A percentile compares a stretch with the other conserved stretches of the same genome.
Evolutionary conservation across 2,888 invertebrate species (phyloP).

Genomic region (Dendrolimus houi): DNA sequence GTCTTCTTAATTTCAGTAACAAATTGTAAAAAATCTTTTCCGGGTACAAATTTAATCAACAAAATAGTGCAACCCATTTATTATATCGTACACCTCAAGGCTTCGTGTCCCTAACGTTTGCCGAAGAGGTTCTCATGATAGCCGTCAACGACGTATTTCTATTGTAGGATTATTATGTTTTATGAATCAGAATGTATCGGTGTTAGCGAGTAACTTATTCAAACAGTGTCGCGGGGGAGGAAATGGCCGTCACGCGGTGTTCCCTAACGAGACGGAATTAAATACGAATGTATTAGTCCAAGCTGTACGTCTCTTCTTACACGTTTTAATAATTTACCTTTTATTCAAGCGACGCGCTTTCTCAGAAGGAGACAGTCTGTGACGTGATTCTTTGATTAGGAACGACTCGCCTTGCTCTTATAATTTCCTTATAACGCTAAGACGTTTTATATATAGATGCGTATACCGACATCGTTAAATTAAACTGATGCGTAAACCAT

Average conservation of each 20-base stretch:
- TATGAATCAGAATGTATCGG: conserved; percentile 27
- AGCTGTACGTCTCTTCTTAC: conserved; percentile 39
- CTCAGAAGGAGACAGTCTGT: conserved; percentile 41
- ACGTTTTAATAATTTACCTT: conserved; percentile 47
- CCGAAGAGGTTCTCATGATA: too few species aligned
- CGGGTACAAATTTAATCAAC: too few species aligned
- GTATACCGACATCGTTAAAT: too few species aligned
- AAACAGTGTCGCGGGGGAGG: conserved; percentile 50
- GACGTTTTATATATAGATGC: too few species aligned
- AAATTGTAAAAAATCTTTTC: too few species aligned
- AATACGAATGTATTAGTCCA: conserved; percentile 56
- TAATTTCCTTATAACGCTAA: conserved; percentile 22
- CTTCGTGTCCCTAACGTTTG: too few species aligned
- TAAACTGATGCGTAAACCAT: too few species aligned
- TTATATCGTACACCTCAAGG: too few species aligned
- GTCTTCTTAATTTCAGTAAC: too few species aligned
- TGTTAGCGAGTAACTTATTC: conserved; percentile 43
- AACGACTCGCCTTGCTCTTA: conserved; percentile 35
- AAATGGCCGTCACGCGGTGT: conserved; percentile 55
- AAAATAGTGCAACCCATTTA: too few species aligned
- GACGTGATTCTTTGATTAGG: conserved; percentile 55
- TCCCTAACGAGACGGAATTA: conserved; percentile 63
- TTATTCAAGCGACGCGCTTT: conserved; percentile 49
- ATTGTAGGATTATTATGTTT: conserved; percentile 1
- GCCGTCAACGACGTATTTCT: neutral